Evolutionary conservation across 92 coral and sea anemone genomes (phyloP).

Genomic region (Phenganax marumi): DNA sequence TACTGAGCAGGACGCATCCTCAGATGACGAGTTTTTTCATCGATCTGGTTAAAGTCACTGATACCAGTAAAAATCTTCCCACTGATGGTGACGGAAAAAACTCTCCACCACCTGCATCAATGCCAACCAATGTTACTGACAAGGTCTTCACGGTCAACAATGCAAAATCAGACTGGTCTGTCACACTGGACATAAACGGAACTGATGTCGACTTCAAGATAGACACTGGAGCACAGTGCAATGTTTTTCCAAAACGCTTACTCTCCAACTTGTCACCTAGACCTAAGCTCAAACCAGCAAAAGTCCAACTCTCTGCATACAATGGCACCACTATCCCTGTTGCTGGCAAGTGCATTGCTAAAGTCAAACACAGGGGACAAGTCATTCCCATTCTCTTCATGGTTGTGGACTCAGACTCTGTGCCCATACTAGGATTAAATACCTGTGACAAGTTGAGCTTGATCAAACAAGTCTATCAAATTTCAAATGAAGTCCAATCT

Average conservation of each 20-base stretch:
- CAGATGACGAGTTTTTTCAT: constrained; percentile 21
- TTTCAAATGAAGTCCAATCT: background rate
- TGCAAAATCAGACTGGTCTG: constrained; percentile 11
- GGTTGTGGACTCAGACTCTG: constrained; percentile 1
- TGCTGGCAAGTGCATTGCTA: background rate
- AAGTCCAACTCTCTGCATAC: background rate
- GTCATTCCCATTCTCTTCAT: background rate
- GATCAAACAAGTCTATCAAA: background rate
- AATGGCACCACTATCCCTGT: constrained; percentile 11
- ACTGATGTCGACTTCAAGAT: constrained; percentile 1
- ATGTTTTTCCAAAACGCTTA: background rate
- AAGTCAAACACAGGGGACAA: background rate
- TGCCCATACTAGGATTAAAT: constrained; percentile 9
- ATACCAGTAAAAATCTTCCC: background rate
- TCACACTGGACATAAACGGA: background rate
- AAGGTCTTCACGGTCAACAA: background rate
- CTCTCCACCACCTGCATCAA: background rate
- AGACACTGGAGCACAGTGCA: constrained; percentile 21
- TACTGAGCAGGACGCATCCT: background rate
- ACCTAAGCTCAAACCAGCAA: background rate
- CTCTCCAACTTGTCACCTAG: background rate
- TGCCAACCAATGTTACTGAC: background rate
- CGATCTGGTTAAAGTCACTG: background rate
- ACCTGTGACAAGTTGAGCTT: constrained; percentile 12
- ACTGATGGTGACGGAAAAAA: background rate